Conservation (phyloP, 2,888 invertebrate genomes). For the Andrena bicolor region DNA sequence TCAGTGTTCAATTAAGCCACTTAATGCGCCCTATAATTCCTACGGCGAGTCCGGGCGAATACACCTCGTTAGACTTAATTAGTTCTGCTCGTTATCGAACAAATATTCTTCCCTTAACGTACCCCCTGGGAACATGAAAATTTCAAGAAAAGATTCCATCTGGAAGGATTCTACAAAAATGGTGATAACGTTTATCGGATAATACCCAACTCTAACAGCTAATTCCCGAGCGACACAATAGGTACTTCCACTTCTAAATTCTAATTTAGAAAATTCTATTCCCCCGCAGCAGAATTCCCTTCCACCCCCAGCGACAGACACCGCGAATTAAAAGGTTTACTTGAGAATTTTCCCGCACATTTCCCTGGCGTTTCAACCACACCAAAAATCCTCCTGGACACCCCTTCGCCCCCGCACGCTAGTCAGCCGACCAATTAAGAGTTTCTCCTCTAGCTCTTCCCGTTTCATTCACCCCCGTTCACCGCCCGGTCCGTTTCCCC, state of each 20-base stretch:
- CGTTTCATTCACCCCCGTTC: background rate
- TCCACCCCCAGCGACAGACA: too few species aligned
- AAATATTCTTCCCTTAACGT: background rate
- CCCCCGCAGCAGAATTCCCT: too few species aligned
- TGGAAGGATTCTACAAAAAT: too few species aligned
- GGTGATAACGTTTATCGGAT: too few species aligned
- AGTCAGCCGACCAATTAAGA: background rate
- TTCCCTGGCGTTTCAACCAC: background rate
- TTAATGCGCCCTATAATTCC: slow-evolving; percentile 43
- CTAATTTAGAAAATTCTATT: too few species aligned
- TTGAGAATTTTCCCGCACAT: slow-evolving; percentile 1
- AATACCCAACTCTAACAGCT: too few species aligned
- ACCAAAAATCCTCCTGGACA: background rate
- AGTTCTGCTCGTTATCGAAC: slow-evolving; percentile 28
- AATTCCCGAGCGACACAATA: too few species aligned
- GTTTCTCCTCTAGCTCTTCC: background rate
- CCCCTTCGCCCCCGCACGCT: background rate
- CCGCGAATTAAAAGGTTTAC: too few species aligned
- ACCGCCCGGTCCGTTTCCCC: background rate
- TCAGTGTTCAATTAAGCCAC: slow-evolving; percentile 59
- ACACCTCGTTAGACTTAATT: slow-evolving; percentile 52
- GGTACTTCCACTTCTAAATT: too few species aligned
- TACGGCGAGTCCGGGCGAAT: slow-evolving; percentile 32
- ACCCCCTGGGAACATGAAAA: background rate
- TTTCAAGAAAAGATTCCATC: background rate